Evolutionary conservation across 92 coral and sea anemone species (phyloP).

Genomic region (Siderastrea radians): DNA sequence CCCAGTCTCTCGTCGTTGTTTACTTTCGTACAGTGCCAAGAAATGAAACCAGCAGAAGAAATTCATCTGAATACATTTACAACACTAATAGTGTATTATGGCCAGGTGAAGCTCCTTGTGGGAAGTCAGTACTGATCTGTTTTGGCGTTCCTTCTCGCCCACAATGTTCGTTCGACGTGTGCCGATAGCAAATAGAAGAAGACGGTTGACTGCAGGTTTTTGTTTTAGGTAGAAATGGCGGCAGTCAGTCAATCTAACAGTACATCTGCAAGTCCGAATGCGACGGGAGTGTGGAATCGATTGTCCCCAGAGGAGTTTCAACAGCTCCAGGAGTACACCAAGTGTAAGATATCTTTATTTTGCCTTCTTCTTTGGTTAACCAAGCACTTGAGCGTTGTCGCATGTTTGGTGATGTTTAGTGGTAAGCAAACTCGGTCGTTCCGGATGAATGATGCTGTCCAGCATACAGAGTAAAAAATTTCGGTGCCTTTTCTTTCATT

Average conservation of each 20-base stretch:
- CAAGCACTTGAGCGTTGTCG: conserved; percentile 46
- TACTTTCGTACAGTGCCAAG: conserved; percentile 55
- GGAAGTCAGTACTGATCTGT: conserved; percentile 68
- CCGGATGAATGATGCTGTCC: conserved; percentile 29
- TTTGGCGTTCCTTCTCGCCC: conserved; percentile 65
- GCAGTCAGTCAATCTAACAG: conserved; percentile 64
- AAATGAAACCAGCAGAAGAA: conserved; percentile 77
- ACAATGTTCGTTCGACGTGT: conserved; percentile 53
- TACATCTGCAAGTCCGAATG: conserved; percentile 79
- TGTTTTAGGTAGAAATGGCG: conserved; percentile 77
- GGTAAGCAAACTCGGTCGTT: conserved; percentile 17
- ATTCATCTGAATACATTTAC: conserved; percentile 90
- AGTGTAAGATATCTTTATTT: conserved; percentile 87
- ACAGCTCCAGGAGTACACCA: conserved; percentile 99
- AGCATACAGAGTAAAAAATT: not conserved
- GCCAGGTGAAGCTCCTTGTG: conserved; percentile 92
- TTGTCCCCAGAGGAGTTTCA: conserved; percentile 98
- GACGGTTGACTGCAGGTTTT: conserved; percentile 46
- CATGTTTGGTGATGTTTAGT: conserved; percentile 21
- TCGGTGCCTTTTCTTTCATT: not conserved
- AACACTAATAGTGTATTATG: conserved; percentile 86
- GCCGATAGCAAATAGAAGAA: conserved; percentile 34
- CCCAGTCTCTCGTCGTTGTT: conserved; percentile 50
- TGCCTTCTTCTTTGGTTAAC: conserved; percentile 58
- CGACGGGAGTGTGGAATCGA: conserved; percentile 98